These are phyloP conservation scores for Odocoileus hemionus DNA, from an alignment of 2,113 vertebrate genomes.

Conservation along the genomic window DNA sequence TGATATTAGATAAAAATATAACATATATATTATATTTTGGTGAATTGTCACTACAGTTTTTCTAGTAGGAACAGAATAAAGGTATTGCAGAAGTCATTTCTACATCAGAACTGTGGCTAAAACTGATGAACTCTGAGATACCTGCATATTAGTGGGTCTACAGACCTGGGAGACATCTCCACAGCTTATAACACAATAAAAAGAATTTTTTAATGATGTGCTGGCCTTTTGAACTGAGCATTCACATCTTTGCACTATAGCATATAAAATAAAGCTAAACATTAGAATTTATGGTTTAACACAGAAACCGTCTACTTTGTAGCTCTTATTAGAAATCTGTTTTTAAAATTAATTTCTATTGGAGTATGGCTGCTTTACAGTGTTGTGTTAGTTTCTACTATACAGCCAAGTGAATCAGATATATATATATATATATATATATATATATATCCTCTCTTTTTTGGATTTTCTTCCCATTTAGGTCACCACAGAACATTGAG, in stretches of 20 bases:
- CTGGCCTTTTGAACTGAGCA: no score
- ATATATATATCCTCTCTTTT: not conserved
- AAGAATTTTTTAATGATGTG: not conserved
- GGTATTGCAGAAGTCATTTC: not conserved
- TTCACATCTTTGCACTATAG: not conserved
- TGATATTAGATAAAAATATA: not conserved
- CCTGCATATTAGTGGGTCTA: not conserved
- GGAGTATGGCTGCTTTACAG: not conserved
- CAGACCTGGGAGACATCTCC: not conserved
- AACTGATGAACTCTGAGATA: not conserved
- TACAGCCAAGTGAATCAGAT: not conserved
- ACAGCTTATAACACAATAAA: not conserved
- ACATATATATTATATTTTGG: not conserved
- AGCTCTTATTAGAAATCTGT: not conserved
- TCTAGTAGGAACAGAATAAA: not conserved
- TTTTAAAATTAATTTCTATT: not conserved
- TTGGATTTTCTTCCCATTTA: not conserved
- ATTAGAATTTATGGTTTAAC: not conserved
- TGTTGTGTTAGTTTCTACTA: not conserved
- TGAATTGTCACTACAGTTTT: not conserved
- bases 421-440: no score
- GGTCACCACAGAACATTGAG: not conserved
- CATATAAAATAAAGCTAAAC: not conserved
- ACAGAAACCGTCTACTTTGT: slow-evolving; percentile 48
- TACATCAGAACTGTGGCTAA: not conserved